phyloP scores from a whole-genome alignment of 2,888 invertebrate genomes.

The Cephus runcator region DNA sequence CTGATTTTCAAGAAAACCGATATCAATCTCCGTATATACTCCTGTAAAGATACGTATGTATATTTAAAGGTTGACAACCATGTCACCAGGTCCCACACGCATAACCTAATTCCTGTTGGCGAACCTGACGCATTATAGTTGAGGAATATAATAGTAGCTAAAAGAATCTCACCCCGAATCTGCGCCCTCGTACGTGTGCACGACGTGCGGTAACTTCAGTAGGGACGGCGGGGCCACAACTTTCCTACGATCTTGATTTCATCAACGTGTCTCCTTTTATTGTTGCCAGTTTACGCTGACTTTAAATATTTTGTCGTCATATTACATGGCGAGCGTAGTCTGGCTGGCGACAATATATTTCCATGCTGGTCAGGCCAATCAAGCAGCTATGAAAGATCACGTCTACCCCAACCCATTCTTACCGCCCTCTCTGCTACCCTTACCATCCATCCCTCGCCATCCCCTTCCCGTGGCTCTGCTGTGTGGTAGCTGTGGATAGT shows the following conservation, averaged over 20 bases:
- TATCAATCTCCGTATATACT: background rate
- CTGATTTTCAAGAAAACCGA: background rate
- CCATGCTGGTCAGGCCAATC: constrained; percentile 53
- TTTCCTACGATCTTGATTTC: constrained; percentile 61
- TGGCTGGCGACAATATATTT: constrained; percentile 51
- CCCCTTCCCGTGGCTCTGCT: constrained; percentile 26
- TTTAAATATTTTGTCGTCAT: constrained; percentile 59
- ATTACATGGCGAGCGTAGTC: background rate
- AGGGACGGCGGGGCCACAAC: constrained; percentile 42
- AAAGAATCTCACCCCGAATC: background rate
- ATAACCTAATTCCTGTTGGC: background rate
- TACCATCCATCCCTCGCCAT: constrained; percentile 7
- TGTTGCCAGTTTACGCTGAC: constrained; percentile 53
- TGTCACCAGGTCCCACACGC: background rate
- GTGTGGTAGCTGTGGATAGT: constrained; percentile 17
- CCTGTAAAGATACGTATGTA: background rate
- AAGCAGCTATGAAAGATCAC: constrained; percentile 65
- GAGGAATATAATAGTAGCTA: background rate
- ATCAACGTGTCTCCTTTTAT: constrained; percentile 64
- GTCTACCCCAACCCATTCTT: constrained; percentile 46
- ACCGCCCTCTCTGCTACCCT: constrained; percentile 17
- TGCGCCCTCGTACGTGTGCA: background rate
- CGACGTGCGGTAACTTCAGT: constrained; percentile 14
- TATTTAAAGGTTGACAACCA: background rate
- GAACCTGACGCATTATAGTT: background rate